Conservation (phyloP, 2,797 vertebrate species). For the Cottoperca gobio region DNA sequence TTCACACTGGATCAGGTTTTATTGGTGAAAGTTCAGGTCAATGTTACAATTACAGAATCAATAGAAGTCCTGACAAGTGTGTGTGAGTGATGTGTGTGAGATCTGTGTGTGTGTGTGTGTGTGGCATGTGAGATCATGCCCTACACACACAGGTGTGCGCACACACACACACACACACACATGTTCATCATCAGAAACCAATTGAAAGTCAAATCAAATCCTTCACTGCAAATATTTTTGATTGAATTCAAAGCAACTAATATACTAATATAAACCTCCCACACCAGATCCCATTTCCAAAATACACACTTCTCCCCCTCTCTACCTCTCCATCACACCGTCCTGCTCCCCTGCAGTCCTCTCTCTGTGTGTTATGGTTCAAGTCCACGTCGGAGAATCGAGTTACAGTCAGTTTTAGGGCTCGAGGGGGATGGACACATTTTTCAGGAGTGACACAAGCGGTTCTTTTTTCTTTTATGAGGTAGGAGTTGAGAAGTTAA, state of each 20-base stretch:
- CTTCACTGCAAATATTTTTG: conserved; percentile 67
- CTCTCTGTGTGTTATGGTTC: conserved; percentile 62
- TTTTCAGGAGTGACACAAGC: conserved; percentile 71
- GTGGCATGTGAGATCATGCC: too few relatives aligned
- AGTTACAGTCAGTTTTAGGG: conserved; percentile 71
- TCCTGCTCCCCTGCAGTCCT: conserved; percentile 26
- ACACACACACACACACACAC: background rate
- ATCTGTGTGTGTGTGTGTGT: too few relatives aligned
- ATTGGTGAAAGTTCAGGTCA: conserved; percentile 6
- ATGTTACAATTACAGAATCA: conserved; percentile 17
- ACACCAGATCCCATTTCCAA: conserved; percentile 65
- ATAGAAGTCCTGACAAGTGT: background rate
- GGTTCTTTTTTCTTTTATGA: conserved; percentile 41
- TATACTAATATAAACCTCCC: conserved; percentile 61
- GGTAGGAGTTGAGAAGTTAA: conserved; percentile 37
- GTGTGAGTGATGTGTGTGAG: background rate
- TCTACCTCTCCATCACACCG: conserved; percentile 22
- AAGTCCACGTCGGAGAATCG: conserved; percentile 62
- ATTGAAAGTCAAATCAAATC: conserved; percentile 62
- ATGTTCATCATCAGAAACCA: background rate
- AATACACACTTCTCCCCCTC: conserved; percentile 54
- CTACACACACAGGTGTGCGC: background rate
- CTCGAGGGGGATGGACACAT: conserved; percentile 54
- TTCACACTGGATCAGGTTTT: conserved; percentile 51
- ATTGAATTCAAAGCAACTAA: conserved; percentile 61